These are phyloP conservation scores for Tyrannus savana DNA, from an alignment of 2,113 vertebrate genomes.

Conservation along the genomic window DNA sequence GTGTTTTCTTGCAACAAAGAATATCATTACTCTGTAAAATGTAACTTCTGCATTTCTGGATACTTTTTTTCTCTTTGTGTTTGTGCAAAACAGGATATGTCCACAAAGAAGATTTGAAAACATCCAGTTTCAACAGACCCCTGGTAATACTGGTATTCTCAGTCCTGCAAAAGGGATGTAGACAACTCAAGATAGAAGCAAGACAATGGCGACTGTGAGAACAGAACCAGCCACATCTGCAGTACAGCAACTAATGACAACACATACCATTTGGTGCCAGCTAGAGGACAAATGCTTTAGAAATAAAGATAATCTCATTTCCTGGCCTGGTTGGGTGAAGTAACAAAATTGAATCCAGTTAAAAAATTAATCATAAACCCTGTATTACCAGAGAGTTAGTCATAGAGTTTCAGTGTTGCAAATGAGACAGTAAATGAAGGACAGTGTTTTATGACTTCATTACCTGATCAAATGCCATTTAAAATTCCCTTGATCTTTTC, in stretches of 20 bases:
- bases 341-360: neutral
- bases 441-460: neutral
- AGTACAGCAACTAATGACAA: neutral
- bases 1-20: neutral
- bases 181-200: neutral
- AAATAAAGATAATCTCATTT: neutral
- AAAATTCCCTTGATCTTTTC: neutral
- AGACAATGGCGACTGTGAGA: neutral
- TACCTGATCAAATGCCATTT: neutral
- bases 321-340: neutral
- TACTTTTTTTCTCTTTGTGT: neutral
- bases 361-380: neutral
- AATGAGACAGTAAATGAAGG: neutral
- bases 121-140: neutral
- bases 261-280: rapidly evolving
- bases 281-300: neutral
- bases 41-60: neutral
- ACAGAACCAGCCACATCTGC: neutral
- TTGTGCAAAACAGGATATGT: neutral
- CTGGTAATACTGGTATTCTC: neutral
- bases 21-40: neutral
- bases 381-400: neutral
- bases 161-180: neutral
- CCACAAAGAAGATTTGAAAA: neutral
- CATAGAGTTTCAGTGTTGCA: neutral